Conservation (phyloP, 2,797 vertebrate species). For the Myotis myotis region DNA sequence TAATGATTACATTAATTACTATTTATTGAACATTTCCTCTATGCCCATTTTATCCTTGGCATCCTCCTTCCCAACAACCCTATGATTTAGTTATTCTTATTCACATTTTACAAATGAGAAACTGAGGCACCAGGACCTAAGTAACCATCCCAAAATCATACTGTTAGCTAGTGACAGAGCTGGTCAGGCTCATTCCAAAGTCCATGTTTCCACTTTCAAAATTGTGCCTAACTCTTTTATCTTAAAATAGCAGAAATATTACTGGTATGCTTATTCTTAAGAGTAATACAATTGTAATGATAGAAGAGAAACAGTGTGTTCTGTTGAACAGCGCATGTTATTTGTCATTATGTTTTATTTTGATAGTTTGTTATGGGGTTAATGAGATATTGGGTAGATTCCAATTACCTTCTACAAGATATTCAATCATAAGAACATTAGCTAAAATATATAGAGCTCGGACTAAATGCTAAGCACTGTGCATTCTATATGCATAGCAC, state of each 20-base stretch:
- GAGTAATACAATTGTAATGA: neutral
- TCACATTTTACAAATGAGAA: neutral
- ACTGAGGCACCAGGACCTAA: neutral
- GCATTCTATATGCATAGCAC: neutral
- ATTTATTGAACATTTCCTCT: neutral
- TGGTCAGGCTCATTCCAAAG: neutral
- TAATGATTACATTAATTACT: neutral
- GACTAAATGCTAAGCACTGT: neutral
- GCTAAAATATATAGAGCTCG: neutral
- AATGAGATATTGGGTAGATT: neutral
- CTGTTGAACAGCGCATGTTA: neutral
- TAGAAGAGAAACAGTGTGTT: neutral
- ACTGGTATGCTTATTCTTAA: neutral
- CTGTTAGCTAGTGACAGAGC: neutral
- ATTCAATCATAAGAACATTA: neutral
- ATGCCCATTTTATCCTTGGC: neutral
- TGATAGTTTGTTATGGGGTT: neutral
- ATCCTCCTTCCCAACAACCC: neutral
- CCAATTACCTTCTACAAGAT: neutral
- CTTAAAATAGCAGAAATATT: neutral
- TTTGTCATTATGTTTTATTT: neutral
- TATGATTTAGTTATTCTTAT: neutral
- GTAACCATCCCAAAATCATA: neutral
- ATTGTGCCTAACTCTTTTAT: neutral
- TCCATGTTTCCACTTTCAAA: neutral